Percentiles rank a stretch among this genome's conserved stretches.
phyloP scores from a whole-genome alignment of 2,797 vertebrate species.

The Myotis daubentonii region DNA sequence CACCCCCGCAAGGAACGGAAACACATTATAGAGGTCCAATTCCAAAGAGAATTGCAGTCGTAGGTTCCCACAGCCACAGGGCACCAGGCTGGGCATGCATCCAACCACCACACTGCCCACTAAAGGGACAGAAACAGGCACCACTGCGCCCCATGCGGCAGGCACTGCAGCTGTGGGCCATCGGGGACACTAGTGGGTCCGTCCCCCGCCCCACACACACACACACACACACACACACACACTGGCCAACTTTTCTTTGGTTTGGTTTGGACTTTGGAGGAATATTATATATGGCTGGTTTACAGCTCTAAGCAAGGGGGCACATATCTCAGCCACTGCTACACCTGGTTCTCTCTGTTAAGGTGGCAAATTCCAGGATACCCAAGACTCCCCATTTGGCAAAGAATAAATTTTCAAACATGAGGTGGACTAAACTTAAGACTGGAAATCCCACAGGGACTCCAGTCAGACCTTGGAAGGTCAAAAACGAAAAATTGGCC shows the following conservation, averaged over 20 bases:
- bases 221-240: too few species aligned
- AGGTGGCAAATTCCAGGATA: slow-evolving; percentile 7
- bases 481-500: background rate
- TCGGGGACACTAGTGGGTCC: background rate
- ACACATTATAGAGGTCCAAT: background rate
- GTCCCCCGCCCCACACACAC: fast-evolving
- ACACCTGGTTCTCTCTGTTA: background rate
- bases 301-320: background rate
- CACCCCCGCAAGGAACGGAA: slow-evolving; percentile 18
- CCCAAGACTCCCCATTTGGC: background rate
- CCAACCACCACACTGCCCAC: background rate
- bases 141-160: background rate
- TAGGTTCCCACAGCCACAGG: slow-evolving; percentile 22
- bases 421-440: background rate
- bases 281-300: background rate
- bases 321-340: background rate
- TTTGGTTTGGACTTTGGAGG: background rate
- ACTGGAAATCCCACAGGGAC: background rate
- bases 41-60: slow-evolving; percentile 27
- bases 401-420: slow-evolving; percentile 34
- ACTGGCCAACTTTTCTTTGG: background rate
- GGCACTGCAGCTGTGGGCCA: background rate
- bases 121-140: background rate
- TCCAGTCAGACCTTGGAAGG: background rate
- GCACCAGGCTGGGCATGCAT: background rate